Percentiles rank a stretch among this genome's conserved stretches.
These are phyloP conservation scores for Sycophaga agraensis DNA, from an alignment of 1,140 invertebrate genomes.

Conservation along the genomic window DNA sequence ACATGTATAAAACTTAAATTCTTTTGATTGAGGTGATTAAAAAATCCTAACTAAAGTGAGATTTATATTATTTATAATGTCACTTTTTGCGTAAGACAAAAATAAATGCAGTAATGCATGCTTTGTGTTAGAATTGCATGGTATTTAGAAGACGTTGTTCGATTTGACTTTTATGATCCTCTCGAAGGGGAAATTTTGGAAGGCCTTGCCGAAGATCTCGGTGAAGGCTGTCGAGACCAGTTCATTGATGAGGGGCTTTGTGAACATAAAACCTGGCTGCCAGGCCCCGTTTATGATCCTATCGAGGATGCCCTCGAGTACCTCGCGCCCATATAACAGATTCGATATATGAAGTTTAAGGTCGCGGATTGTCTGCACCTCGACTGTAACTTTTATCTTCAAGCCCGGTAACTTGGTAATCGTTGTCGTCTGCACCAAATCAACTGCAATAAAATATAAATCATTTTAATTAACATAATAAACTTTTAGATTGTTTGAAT, in stretches of 20 bases:
- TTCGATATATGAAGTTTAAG: conserved; percentile 77
- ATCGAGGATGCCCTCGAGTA: conserved; percentile 68
- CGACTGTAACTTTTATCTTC: conserved; percentile 66
- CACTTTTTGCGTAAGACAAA: too few species aligned
- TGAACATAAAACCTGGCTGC: conserved; percentile 73
- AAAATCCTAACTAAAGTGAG: too few species aligned
- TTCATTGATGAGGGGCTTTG: conserved; percentile 75
- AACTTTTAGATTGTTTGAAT: too few species aligned
- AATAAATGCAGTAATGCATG: too few species aligned
- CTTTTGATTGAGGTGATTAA: too few species aligned
- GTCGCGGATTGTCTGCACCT: conserved; percentile 72
- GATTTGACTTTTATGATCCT: conserved; percentile 58
- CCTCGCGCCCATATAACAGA: conserved; percentile 64
- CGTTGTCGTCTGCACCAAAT: conserved; percentile 69
- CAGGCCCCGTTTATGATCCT: conserved; percentile 72
- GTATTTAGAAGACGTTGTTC: conserved; percentile 2
- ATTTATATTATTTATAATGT: too few species aligned
- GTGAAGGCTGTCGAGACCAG: conserved; percentile 78
- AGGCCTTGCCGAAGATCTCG: conserved; percentile 74
- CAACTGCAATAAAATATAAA: conserved; percentile 40
- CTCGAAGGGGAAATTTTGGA: conserved; percentile 67
- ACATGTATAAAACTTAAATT: too few species aligned
- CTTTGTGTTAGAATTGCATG: too few species aligned
- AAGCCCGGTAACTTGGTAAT: conserved; percentile 62
- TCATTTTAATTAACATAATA: background rate